phyloP scores from a whole-genome alignment of 2,797 vertebrate species.

The Danio kyathit region DNA sequence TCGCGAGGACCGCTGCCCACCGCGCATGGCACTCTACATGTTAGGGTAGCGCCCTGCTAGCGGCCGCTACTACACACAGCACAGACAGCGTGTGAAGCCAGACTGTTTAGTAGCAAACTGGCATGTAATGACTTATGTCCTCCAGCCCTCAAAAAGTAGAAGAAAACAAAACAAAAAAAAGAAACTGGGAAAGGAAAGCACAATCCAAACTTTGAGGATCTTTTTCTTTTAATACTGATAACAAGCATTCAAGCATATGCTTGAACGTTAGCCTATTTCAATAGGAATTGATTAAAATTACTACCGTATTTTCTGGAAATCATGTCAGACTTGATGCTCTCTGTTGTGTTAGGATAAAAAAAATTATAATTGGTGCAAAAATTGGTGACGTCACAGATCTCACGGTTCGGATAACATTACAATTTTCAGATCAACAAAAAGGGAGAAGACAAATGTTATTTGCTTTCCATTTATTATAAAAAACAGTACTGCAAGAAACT shows the following conservation, averaged over 20 bases:
- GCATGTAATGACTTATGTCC: slow-evolving; percentile 63
- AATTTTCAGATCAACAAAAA: too few species aligned
- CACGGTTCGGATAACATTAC: too few species aligned
- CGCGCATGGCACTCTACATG: slow-evolving; percentile 70
- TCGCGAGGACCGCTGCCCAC: slow-evolving; percentile 68
- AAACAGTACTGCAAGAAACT: too few species aligned
- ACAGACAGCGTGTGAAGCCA: slow-evolving; percentile 68
- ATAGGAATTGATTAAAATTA: neutral
- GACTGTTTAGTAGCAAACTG: slow-evolving; percentile 68
- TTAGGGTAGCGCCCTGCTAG: slow-evolving; percentile 72
- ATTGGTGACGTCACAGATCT: too few species aligned
- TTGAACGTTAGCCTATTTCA: neutral
- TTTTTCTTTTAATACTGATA: neutral
- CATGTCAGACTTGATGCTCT: too few species aligned
- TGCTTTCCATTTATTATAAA: too few species aligned
- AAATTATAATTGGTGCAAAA: too few species aligned
- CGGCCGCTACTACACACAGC: slow-evolving; percentile 67
- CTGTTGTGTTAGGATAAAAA: too few species aligned
- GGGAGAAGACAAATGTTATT: too few species aligned
- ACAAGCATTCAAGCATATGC: neutral
- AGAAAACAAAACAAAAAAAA: slow-evolving; percentile 65
- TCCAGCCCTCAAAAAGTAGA: slow-evolving; percentile 64
- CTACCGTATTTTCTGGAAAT: too few species aligned
- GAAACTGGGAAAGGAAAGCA: slow-evolving; percentile 78
- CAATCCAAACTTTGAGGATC: slow-evolving; percentile 83